These are phyloP conservation scores for Phoxinus dragarum DNA, from an alignment of 2,797 vertebrate genomes.

Conservation along the genomic window DNA sequence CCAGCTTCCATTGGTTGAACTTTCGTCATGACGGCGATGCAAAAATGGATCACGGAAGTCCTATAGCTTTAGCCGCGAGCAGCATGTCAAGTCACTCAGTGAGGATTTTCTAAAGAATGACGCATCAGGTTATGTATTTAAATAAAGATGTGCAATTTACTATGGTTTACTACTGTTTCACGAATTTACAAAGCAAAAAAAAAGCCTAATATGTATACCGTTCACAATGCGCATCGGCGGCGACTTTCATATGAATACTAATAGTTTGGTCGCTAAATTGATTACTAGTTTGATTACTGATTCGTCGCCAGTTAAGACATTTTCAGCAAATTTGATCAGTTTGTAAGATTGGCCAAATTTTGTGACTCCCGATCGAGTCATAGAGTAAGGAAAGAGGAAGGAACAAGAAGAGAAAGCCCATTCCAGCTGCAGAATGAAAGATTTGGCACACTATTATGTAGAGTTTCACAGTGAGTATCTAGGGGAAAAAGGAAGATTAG, in stretches of 20 bases:
- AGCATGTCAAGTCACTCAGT: neutral
- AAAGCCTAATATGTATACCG: neutral
- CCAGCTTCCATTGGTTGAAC: neutral
- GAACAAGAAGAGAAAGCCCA: constrained; percentile 38
- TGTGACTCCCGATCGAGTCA: neutral
- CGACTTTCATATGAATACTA: neutral
- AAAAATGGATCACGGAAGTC: neutral
- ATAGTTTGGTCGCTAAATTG: neutral
- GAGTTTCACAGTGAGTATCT: constrained; percentile 42
- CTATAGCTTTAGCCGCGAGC: neutral
- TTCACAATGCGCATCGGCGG: neutral
- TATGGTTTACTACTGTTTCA: neutral
- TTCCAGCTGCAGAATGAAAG: constrained; percentile 47
- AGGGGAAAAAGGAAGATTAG: constrained; percentile 50
- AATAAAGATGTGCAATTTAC: neutral
- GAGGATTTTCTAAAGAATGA: neutral
- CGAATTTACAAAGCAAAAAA: neutral
- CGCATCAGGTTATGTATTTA: neutral
- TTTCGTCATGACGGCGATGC: neutral
- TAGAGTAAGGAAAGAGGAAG: constrained; percentile 30
- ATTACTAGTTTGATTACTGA: too few relatives aligned
- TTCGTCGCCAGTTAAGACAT: neutral
- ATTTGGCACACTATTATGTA: constrained; percentile 5
- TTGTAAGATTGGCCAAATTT: neutral
- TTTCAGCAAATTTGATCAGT: neutral